These are phyloP conservation scores for Conus betulinus DNA, from an alignment of 1,140 invertebrate species.

Conservation along the genomic window DNA sequence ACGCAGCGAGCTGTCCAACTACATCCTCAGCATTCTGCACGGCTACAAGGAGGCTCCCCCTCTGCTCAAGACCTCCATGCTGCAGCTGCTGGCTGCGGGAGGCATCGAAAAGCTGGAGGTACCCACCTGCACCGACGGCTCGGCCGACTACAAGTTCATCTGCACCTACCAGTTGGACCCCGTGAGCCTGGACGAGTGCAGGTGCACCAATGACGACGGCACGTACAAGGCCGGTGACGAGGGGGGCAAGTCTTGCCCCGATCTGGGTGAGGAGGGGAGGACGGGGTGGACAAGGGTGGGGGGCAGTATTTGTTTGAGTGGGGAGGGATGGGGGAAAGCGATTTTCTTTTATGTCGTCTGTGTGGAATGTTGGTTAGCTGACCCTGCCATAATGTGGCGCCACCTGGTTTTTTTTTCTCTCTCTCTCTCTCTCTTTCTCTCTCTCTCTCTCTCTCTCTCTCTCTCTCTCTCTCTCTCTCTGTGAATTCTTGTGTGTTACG, in stretches of 20 bases:
- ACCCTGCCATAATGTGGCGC: too few relatives aligned
- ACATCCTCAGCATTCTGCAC: background rate
- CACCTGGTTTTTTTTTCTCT: too few relatives aligned
- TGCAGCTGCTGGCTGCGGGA: background rate
- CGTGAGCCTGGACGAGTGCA: slow-evolving; percentile 8
- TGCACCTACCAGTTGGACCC: background rate
- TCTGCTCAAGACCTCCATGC: background rate
- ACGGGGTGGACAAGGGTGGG: background rate
- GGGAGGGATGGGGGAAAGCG: too few relatives aligned
- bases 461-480: too few relatives aligned
- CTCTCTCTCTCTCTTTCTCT: too few relatives aligned
- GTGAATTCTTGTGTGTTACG: too few relatives aligned
- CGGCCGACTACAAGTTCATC: background rate
- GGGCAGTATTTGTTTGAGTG: background rate
- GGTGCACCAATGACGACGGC: slow-evolving; percentile 10
- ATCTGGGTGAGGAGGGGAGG: background rate
- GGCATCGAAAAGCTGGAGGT: background rate
- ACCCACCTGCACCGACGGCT: background rate
- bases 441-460: too few relatives aligned
- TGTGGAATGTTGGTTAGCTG: too few relatives aligned
- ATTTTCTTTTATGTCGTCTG: too few relatives aligned
- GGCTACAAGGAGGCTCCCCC: background rate
- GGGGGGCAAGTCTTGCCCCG: background rate
- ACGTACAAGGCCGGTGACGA: background rate
- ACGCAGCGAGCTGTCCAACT: slow-evolving; percentile 2